Conservation (phyloP, 2,888 invertebrate genomes). For the Atethmia centrago region DNA sequence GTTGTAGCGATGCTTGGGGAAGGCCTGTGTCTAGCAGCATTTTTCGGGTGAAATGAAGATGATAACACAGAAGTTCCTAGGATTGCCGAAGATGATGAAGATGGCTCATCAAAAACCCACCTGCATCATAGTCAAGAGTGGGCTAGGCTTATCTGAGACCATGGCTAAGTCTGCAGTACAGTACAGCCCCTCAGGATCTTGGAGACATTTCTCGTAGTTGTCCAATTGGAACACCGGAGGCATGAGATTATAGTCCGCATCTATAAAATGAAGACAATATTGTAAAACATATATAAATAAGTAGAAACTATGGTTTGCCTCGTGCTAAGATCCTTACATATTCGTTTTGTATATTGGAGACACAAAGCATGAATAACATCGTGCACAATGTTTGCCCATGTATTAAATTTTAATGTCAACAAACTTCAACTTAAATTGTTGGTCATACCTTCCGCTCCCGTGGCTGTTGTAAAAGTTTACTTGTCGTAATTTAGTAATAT, state of each 20-base stretch:
- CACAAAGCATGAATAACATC: not conserved
- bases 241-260: constrained; percentile 65
- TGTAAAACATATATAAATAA: not conserved
- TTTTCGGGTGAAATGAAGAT: not conserved
- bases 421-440: not conserved
- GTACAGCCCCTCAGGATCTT: constrained; percentile 60
- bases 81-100: not conserved
- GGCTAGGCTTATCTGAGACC: constrained; percentile 64
- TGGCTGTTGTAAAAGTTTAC: not conserved
- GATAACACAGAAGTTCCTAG: too few relatives aligned
- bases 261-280: constrained; percentile 11
- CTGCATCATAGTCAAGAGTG: constrained; percentile 63
- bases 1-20: not conserved
- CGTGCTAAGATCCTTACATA: not conserved
- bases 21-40: not conserved
- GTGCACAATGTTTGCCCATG: not conserved
- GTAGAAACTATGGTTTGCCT: not conserved
- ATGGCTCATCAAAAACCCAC: constrained; percentile 49
- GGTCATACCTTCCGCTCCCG: not conserved
- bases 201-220: constrained; percentile 65
- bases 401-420: not conserved
- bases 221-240: constrained; percentile 68
- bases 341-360: not conserved
- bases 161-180: constrained; percentile 62
- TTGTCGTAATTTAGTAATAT: not conserved